A percentile compares a stretch with the other conserved stretches of the same genome.
Conservation (phyloP, 2,797 vertebrate species). For the Pangasius sanitwongsei region DNA sequence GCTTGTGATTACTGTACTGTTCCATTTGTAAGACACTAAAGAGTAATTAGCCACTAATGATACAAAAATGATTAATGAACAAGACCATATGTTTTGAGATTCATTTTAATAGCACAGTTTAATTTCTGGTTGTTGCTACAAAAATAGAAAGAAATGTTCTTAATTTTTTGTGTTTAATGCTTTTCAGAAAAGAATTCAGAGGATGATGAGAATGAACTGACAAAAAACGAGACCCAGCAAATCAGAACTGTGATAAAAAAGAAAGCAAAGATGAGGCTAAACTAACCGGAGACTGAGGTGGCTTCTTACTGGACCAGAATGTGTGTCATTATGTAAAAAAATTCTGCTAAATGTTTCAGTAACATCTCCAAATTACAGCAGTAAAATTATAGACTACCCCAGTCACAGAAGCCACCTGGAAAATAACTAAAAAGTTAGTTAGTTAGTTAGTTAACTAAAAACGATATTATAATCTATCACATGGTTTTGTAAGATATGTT, state of each 20-base stretch:
- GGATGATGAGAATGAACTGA: neutral
- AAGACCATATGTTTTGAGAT: neutral
- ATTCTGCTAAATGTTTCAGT: neutral
- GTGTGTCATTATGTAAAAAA: neutral
- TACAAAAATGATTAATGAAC: slow-evolving; percentile 6
- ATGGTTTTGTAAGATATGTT: neutral
- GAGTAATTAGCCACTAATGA: neutral
- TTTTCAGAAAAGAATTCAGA: neutral
- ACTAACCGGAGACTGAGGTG: neutral
- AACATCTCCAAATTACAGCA: neutral
- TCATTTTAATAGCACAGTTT: neutral
- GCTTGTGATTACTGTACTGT: neutral
- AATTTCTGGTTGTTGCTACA: neutral
- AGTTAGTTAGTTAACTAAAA: too few relatives aligned
- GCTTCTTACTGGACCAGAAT: neutral
- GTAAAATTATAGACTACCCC: neutral
- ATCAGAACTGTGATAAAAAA: neutral
- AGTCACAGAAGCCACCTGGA: neutral
- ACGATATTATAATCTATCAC: neutral
- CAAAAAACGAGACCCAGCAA: neutral
- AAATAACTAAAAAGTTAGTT: neutral
- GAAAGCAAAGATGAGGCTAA: neutral
- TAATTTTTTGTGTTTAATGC: neutral
- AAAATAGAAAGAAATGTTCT: neutral
- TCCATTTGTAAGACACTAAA: neutral